phyloP scores from a whole-genome alignment of 2,797 vertebrate genomes.

The Platyrinchus mystaceus region DNA sequence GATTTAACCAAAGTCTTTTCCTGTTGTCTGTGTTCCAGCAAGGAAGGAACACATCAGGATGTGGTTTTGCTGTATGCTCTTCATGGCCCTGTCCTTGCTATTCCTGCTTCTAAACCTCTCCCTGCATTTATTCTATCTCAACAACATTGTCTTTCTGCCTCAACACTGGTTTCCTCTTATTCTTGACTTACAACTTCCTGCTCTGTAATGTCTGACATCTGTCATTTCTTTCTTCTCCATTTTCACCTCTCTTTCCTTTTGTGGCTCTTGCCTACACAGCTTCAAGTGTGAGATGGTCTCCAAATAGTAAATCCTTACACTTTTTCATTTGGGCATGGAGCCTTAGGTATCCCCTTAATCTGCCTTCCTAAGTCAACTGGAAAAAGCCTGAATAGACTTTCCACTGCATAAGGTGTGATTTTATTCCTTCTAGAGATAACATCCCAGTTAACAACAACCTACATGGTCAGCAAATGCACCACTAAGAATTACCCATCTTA shows the following conservation, averaged over 20 bases:
- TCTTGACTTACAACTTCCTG: not conserved
- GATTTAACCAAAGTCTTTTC: not conserved
- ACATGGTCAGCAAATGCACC: not conserved
- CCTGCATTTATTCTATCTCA: not conserved
- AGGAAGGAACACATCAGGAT: not conserved
- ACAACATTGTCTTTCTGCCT: not conserved
- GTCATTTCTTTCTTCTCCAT: not conserved
- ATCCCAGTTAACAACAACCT: not conserved
- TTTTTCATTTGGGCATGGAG: not conserved
- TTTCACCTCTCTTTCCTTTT: not conserved
- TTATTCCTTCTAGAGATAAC: not conserved
- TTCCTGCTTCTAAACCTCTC: not conserved
- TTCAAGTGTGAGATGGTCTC: not conserved
- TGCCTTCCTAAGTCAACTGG: not conserved
- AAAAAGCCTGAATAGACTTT: not conserved
- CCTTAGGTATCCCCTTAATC: not conserved
- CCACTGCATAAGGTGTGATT: not conserved
- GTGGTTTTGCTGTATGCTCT: not conserved
- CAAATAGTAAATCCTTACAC: not conserved
- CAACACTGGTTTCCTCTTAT: not conserved
- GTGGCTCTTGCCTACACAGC: not conserved
- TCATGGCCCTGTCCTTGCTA: not conserved
- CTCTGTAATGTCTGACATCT: not conserved
- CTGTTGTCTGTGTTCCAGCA: not conserved
- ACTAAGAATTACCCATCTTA: not conserved